phyloP scores from a whole-genome alignment of 2,113 vertebrate genomes.

The Caranx melampygus region DNA sequence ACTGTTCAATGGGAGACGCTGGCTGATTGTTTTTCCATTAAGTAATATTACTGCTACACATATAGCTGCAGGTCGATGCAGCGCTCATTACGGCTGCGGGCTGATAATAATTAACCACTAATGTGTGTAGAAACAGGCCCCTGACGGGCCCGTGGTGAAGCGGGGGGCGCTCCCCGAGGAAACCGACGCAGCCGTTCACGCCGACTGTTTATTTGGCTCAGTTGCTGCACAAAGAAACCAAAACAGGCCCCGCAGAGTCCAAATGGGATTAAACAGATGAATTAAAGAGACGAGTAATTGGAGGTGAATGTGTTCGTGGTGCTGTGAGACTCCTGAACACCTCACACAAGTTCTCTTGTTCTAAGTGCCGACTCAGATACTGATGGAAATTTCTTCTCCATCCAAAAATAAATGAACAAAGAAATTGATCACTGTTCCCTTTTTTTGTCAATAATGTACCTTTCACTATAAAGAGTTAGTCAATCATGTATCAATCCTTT shows the following conservation, averaged over 20 bases:
- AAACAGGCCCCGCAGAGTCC: constrained; percentile 36
- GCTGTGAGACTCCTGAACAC: neutral
- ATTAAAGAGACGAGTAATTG: constrained; percentile 26
- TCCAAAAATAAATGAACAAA: too few relatives aligned
- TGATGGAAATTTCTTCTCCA: neutral
- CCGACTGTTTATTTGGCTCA: constrained; percentile 61
- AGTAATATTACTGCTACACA: constrained; percentile 70
- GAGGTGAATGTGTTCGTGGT: constrained; percentile 2
- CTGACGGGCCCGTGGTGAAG: constrained; percentile 48
- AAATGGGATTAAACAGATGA: constrained; percentile 45
- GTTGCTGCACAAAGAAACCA: constrained; percentile 48
- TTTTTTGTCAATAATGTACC: too few relatives aligned
- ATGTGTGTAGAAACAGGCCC: constrained; percentile 69
- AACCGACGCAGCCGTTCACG: constrained; percentile 28
- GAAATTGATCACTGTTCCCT: too few relatives aligned
- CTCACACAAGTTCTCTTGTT: neutral
- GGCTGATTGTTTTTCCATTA: constrained; percentile 82
- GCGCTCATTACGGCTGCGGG: constrained; percentile 74
- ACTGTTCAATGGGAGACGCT: constrained; percentile 58
- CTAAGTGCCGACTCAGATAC: neutral
- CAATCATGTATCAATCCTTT: neutral
- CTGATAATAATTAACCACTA: constrained; percentile 82
- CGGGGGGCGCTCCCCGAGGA: constrained; percentile 59
- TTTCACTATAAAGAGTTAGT: neutral
- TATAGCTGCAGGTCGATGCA: constrained; percentile 81